A percentile compares a stretch with the other conserved stretches of the same genome.
phyloP scores from a whole-genome alignment of 2,113 vertebrate genomes.

The Albula glossodonta region DNA sequence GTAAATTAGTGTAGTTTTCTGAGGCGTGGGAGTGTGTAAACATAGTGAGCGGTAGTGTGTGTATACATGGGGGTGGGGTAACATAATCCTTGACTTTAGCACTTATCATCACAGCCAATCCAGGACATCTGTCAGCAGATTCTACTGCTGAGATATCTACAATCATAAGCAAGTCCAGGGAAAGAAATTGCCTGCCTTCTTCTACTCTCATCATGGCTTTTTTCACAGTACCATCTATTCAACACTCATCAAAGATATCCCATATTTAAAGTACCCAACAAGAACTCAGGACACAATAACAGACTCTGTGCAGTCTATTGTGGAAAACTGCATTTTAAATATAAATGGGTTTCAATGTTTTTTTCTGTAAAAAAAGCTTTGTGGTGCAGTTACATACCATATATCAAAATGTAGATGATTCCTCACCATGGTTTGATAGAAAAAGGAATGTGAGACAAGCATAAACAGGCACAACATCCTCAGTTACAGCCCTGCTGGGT shows the following conservation, averaged over 20 bases:
- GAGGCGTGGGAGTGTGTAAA: not conserved
- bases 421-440: no score
- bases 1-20: not conserved
- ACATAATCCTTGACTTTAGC: not conserved
- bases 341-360: no score
- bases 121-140: not conserved
- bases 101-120: not conserved
- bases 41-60: not conserved
- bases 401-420: no score
- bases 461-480: not conserved
- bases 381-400: no score
- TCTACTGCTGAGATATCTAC: not conserved
- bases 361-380: no score
- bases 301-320: not conserved
- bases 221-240: not conserved
- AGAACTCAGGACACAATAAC: not conserved
- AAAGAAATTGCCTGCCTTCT: not conserved
- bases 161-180: not conserved
- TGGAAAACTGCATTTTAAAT: not conserved
- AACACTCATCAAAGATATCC: no score
- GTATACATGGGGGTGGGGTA: not conserved
- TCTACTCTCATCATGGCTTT: not conserved
- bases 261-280: no score
- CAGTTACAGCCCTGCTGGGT: not conserved
- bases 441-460: slow-evolving; percentile 24